phyloP scores from a whole-genome alignment of 2,113 vertebrate genomes.

The Ptilonorhynchus violaceus region DNA sequence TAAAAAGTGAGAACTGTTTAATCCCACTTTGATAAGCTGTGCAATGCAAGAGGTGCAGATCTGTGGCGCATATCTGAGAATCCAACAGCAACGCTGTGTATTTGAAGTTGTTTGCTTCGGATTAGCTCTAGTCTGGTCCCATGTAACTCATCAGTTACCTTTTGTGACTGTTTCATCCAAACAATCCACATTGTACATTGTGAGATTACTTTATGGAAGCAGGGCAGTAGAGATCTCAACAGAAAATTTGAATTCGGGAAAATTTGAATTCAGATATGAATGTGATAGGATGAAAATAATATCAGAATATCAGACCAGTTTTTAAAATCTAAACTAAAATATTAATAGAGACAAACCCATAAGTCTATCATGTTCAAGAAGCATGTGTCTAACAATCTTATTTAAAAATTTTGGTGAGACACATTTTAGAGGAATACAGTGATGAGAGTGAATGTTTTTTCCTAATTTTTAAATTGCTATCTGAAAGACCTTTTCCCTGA shows the following conservation, averaged over 20 bases:
- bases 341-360: neutral
- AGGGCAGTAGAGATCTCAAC: neutral
- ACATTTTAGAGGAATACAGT: neutral
- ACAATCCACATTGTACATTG: neutral
- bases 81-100: rapidly evolving
- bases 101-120: neutral
- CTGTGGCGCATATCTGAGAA: neutral
- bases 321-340: neutral
- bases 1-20: neutral
- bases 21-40: neutral
- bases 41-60: neutral
- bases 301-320: neutral
- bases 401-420: neutral
- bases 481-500: neutral
- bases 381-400: neutral
- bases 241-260: neutral
- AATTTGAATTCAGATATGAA: neutral
- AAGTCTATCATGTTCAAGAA: neutral
- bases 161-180: neutral
- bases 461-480: neutral
- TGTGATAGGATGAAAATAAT: neutral
- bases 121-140: neutral
- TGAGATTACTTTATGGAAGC: neutral
- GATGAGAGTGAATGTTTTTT: neutral
- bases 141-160: neutral